phyloP scores from a whole-genome alignment of 2,888 invertebrate species.

The Protophormia terraenovae region DNA sequence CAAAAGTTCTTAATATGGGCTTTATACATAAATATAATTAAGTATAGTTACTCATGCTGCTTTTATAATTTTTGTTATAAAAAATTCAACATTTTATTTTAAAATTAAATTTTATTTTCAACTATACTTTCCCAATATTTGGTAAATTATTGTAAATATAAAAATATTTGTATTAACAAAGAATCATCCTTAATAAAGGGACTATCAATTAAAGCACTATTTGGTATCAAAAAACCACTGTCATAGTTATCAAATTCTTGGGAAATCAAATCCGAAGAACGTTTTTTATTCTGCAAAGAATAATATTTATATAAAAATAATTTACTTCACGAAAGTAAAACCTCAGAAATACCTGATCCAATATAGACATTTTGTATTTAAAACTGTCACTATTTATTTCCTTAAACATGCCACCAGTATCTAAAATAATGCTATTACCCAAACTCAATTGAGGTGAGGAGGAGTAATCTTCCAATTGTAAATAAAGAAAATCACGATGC shows the following conservation, averaged over 20 bases:
- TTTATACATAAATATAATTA: too few relatives aligned
- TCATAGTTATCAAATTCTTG: conserved; percentile 78
- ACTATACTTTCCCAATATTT: neutral
- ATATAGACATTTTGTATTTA: conserved; percentile 78
- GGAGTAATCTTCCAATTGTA: conserved; percentile 75
- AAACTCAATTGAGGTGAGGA: neutral
- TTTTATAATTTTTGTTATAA: too few relatives aligned
- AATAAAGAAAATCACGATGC: conserved; percentile 78
- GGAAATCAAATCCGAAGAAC: conserved; percentile 76
- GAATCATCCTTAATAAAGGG: conserved; percentile 82
- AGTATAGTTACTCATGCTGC: too few relatives aligned
- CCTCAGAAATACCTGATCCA: conserved; percentile 75
- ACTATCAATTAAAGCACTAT: conserved; percentile 81
- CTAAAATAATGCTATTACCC: conserved; percentile 76
- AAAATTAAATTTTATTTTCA: neutral
- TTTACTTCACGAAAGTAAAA: neutral
- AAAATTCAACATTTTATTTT: too few relatives aligned
- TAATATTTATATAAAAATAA: neutral
- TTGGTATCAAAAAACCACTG: conserved; percentile 82
- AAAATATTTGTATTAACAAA: conserved; percentile 83
- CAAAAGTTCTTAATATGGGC: too few relatives aligned
- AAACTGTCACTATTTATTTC: conserved; percentile 75
- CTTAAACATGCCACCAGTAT: conserved; percentile 78
- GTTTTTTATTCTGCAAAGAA: conserved; percentile 71
- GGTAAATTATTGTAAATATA: conserved; percentile 81